These are phyloP conservation scores for Bellardia pandia DNA, from an alignment of 2,888 invertebrate species.

Conservation along the genomic window DNA sequence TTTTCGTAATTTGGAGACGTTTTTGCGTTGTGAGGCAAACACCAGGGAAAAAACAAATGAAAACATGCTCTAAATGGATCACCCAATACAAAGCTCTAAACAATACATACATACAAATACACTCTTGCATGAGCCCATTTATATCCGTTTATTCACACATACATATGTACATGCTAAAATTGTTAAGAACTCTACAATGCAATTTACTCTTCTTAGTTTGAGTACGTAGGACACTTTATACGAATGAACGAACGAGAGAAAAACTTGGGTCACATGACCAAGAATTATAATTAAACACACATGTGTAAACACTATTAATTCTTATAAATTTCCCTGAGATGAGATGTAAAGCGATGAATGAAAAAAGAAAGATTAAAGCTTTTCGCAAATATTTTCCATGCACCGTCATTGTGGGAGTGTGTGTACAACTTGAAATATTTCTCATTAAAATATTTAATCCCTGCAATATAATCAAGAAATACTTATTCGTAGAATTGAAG, in stretches of 20 bases:
- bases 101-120: background rate
- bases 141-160: background rate
- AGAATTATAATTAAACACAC: constrained; percentile 53
- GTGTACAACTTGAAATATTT: too few relatives aligned
- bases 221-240: constrained; percentile 30
- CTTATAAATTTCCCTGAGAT: constrained; percentile 41
- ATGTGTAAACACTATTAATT: constrained; percentile 60
- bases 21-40: too few relatives aligned
- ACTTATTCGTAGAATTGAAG: too few relatives aligned
- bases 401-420: too few relatives aligned
- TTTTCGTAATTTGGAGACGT: too few relatives aligned
- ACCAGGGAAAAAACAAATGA: too few relatives aligned
- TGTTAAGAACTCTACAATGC: constrained; percentile 11
- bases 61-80: too few relatives aligned
- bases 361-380: constrained; percentile 29
- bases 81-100: too few relatives aligned
- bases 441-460: too few relatives aligned
- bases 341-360: constrained; percentile 5
- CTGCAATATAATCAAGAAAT: too few relatives aligned
- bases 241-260: background rate
- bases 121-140: too few relatives aligned
- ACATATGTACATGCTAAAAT: background rate
- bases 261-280: constrained; percentile 45
- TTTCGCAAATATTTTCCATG: background rate
- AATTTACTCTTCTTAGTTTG: constrained; percentile 45